Evolutionary conservation across 2,797 vertebrate genomes (phyloP), one percentile per base, ranked within the genome.

Genomic region (Allobates femoralis): DNA sequence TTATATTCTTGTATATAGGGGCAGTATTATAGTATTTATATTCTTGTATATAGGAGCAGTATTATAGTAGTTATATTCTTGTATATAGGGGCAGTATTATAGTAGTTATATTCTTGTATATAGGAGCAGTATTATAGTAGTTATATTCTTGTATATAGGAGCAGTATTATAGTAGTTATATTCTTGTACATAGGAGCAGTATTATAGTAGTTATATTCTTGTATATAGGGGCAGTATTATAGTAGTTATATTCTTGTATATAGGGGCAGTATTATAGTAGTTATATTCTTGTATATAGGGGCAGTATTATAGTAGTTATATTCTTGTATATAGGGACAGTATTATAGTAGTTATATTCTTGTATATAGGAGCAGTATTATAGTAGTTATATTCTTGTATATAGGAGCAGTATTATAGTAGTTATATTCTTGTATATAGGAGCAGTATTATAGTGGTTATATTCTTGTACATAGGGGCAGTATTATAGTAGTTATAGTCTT

Each of bases 391-490:
- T 64, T 30, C 62, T 15, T 64, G 62, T 62, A 62, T 10, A 62
- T 62, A 62, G 58, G 11, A 62, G n/a, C 28, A 30, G 62, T 64
- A 64, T 64, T 64, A 64, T 64, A 64, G 62, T 64, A 64, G 62
- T 64, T 64, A 28, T 64, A 64, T 64, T 64, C 62, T 64, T 64
- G 60, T 64, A 62, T 12, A 64, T 64, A 64, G 60, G 60, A 28
- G n/a, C 60, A 64, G 60, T 64, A 64, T 64, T 64, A 62, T 62
- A 64, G 60, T 64, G 28, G 60, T 64, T 64, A 64, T 64, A 64
- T 64, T 64, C 26, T 30, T 64, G n/a, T 64, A 64, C 58, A 60
- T 64, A 30, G 60, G 58, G 15, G 60, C n/a, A 64, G 60, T 64
- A 64, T 64, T 64, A 64, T 64, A 64, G 60, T 64, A 64, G 60